Evolutionary conservation across 2,888 invertebrate species (phyloP).

Genomic region (Protophormia terraenovae): DNA sequence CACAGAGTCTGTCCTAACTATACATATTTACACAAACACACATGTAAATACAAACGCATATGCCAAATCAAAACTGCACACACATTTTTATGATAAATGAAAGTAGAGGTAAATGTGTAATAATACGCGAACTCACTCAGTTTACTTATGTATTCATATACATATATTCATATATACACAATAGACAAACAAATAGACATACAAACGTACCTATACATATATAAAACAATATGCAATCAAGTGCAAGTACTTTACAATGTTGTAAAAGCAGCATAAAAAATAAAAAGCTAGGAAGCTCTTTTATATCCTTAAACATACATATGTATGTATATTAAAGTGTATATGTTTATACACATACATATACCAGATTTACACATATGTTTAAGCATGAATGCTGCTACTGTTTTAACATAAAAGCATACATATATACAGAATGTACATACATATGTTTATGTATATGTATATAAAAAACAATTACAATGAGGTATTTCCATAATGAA

Average conservation of each 20-base stretch:
- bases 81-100: not conserved
- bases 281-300: not conserved
- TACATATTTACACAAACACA: not conserved
- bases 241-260: slow-evolving; percentile 45
- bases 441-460: not conserved
- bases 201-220: not conserved
- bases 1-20: too few species aligned
- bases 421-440: not conserved
- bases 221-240: slow-evolving; percentile 49
- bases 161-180: not conserved
- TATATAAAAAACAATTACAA: slow-evolving; percentile 34
- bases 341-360: not conserved
- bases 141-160: not conserved
- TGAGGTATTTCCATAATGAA: slow-evolving; percentile 61
- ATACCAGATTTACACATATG: slow-evolving; percentile 2
- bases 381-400: not conserved
- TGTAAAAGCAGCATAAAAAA: not conserved
- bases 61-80: not conserved
- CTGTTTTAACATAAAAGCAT: not conserved
- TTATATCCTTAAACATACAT: not conserved
- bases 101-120: slow-evolving; percentile 20
- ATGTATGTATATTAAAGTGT: too few species aligned
- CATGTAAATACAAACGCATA: not conserved
- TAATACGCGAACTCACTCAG: not conserved
- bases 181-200: not conserved